Conservation (phyloP, 2,113 vertebrate genomes). For the Tylochromis polylepis region DNA sequence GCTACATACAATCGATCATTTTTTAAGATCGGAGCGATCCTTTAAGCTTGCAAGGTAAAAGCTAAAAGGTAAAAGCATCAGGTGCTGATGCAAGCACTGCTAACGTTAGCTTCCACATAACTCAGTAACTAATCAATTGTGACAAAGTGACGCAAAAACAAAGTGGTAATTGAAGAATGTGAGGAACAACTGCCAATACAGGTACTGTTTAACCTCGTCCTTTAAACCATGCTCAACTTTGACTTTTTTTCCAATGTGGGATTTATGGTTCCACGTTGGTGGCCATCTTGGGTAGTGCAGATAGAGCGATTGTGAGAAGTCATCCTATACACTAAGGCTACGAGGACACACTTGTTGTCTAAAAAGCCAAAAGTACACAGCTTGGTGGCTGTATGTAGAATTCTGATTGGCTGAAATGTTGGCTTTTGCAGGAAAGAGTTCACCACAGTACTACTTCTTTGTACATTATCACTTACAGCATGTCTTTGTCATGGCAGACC, state of each 20-base stretch:
- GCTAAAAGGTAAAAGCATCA: not conserved
- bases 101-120: not conserved
- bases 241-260: not conserved
- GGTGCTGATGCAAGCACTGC: not conserved
- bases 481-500: too few species aligned
- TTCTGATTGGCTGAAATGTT: too few species aligned
- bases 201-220: not conserved
- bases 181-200: not conserved
- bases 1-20: not conserved
- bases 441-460: too few species aligned
- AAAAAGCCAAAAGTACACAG: not conserved
- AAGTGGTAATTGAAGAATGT: not conserved
- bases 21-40: not conserved
- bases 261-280: not conserved
- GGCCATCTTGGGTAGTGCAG: not conserved
- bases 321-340: not conserved
- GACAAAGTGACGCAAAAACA: not conserved
- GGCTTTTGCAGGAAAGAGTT: too few species aligned
- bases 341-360: too few species aligned
- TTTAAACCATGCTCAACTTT: not conserved
- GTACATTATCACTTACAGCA: too few species aligned
- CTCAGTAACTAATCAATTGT: not conserved
- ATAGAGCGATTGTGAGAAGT: not conserved
- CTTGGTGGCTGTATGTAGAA: too few species aligned
- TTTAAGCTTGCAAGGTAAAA: not conserved